Base-by-base conservation (phyloP, 2,888 invertebrate species). In the Pilophorus perplexus region DNA sequence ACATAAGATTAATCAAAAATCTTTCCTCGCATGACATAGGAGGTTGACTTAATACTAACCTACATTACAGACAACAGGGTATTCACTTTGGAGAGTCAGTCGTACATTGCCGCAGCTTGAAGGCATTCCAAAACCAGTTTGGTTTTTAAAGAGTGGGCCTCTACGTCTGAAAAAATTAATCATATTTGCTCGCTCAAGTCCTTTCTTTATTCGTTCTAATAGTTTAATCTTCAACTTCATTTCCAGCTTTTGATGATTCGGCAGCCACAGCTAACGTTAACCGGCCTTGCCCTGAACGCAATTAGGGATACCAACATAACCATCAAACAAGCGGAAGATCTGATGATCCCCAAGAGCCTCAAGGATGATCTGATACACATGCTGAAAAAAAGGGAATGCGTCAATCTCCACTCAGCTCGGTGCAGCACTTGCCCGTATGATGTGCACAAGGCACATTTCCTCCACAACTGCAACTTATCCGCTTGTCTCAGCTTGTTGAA, bases 351-450 rank as follows among this genome's bases (percentile, higher is more conserved):
- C 12, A 44, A 23, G 12, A 28, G 22, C 12, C 12, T 62, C 27
- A 62, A 62, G 33, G 62, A 62, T 46, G 62, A 62, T 12, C 48
- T 62, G 16, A 18, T 46, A 6, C 62, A 62, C 18, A 27, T 62
- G 12, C 28, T 62, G 27, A 62, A 62, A 22, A 33, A 25, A 22
- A 46, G 28, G 33, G 46, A 62, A 14, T 62, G 62, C 33, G n/a
- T 46, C 8, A n/a, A n/a, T 18, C 12, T 14, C 16, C 62, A 62
- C 62, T 25, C 22, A 16, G 28, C 23, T 18, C 28, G 33, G 8
- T 62, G 62, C 20, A 16, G 18, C 25, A 62, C n/a, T 5, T 62
- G 62, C 20, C 62, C 62, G 1, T 62, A 38, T 12, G 62, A 62
- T 20, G 27, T 62, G 10, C 62, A 62, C 38, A 62, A 62, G 18